Base-by-base conservation (phyloP, 2,888 invertebrate species). In the Apocheima hispidaria region DNA sequence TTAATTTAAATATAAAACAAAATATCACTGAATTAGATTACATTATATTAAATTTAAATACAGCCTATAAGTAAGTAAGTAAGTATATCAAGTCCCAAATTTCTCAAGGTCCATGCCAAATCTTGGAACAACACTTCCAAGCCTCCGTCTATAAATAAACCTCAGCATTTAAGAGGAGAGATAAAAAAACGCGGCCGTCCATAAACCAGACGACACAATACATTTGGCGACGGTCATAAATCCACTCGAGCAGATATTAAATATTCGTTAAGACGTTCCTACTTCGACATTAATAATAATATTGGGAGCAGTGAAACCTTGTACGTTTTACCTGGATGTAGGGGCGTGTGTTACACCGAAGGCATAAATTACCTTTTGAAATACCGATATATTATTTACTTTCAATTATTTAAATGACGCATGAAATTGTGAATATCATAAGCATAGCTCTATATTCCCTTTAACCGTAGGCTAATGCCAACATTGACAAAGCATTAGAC, bases 221-320 rank as follows among this genome's bases (percentile, higher is more conserved):
- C 78, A 81, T 81, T 81, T 74, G 71, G 72, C 59, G 63, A 48
- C 62, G 60, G 62, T 60, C 83, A 85, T 89, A 88, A 89, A 90
- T 88, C 84, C 75, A 63, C 59, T 61, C 64, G 61, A 69, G 69
- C 73, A 75, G 80, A 86, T 87, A 87, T 90, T 89, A 89, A 90
- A 90, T 89, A 88, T 89, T 88, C 90, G 89, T 90, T 90, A 89
- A 87, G 86, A 78, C 81, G 75, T 73, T 73, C 78, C 81, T 70
- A 71, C 74, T 81, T 82, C 83, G 78, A 84, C 87, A 84, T 90
- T 83, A 81, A 82, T 90, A 88, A 88, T 86, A 86, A 86, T 88
- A 88, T 87, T 81, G 84, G 81, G 83, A 82, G 87, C 73, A 71
- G 72, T 56, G 66, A 68, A 66, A 68, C 65, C 61, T 65, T 65